Base-by-base conservation (phyloP, 2,888 invertebrate genomes). In the Nematopogon swammerdamellus region DNA sequence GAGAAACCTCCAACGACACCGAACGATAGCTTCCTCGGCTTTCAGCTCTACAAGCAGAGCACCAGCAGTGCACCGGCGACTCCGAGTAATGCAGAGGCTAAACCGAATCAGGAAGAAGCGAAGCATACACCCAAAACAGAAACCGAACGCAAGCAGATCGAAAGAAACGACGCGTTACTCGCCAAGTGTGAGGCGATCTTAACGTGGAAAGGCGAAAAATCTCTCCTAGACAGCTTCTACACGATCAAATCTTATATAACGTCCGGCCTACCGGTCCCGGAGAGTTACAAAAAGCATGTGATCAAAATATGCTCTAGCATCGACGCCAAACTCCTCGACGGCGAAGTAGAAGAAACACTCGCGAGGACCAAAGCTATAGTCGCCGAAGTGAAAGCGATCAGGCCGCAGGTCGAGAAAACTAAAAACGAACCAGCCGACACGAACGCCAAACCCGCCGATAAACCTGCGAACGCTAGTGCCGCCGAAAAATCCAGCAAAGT, bases 191-290 rank as follows among this genome's bases (percentile, higher is more conserved):
- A 77, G 54, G 71, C 70, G 0, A 68, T 74, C 1, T 50, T 79
- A 0, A 70, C 67, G 0, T 66, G 72, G 0, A 74, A 72, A 59
- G 77, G 75, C 0, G 74, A 77, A 17, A 72, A 72, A 51, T 58
- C 65, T 0, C 48, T 79, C 2, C 43, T 76, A 54, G 77, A 79
- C 53, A 72, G 70, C 47, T 76, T 79, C 50, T 70, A 74, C 43
- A 68, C 70, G 0, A 74, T 79, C 47, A 76, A 75, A 63, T 68
- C 69, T 0, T 76, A 71, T 18, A 71, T 79, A 52, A 68, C 70
- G 0, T 72, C 74, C 56, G 79, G 76, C 0, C 25, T 72, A 0
- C 69, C 75, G 0, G 71, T 77, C 0, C 79, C 79, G 0, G 77
- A 79, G 3, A 68, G 66, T 0, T 76, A 72, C 18, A 74, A 72